Evolutionary conservation across 2,888 invertebrate genomes (phyloP).

Genomic region (Andrena dorsata): DNA sequence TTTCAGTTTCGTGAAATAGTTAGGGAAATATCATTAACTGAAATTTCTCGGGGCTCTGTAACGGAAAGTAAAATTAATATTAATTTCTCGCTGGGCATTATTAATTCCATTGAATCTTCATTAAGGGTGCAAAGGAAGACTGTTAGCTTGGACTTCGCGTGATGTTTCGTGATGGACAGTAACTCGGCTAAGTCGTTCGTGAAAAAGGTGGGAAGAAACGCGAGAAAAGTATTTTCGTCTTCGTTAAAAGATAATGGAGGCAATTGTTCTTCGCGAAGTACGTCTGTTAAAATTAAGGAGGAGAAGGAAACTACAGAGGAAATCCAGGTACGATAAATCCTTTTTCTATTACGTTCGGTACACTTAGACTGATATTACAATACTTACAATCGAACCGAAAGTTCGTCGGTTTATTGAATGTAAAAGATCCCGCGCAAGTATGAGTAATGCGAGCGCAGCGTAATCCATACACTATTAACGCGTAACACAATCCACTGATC

Average conservation of each 20-base stretch:
- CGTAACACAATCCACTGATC: conserved; percentile 43
- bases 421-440: neutral
- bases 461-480: conserved; percentile 38
- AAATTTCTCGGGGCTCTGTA: neutral
- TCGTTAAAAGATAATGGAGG: conserved; percentile 32
- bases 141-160: conserved; percentile 13
- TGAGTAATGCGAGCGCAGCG: conserved; percentile 20
- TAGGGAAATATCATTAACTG: neutral
- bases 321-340: conserved; percentile 88
- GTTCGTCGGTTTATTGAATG: too few species aligned
- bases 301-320: conserved; percentile 89
- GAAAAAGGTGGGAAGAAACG: conserved; percentile 26
- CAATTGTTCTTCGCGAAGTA: conserved; percentile 1
- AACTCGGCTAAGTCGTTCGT: conserved; percentile 8
- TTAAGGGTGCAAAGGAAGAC: neutral
- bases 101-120: neutral
- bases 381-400: too few species aligned
- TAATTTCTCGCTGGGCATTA: neutral
- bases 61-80: neutral
- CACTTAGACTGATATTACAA: too few species aligned
- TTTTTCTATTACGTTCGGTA: neutral
- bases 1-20: neutral
- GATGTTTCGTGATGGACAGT: conserved; percentile 50
- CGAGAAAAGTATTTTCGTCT: conserved; percentile 30
- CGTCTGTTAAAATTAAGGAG: conserved; percentile 87